Conservation (phyloP, 2,888 invertebrate species). For the Taphrorychus bicolor region DNA sequence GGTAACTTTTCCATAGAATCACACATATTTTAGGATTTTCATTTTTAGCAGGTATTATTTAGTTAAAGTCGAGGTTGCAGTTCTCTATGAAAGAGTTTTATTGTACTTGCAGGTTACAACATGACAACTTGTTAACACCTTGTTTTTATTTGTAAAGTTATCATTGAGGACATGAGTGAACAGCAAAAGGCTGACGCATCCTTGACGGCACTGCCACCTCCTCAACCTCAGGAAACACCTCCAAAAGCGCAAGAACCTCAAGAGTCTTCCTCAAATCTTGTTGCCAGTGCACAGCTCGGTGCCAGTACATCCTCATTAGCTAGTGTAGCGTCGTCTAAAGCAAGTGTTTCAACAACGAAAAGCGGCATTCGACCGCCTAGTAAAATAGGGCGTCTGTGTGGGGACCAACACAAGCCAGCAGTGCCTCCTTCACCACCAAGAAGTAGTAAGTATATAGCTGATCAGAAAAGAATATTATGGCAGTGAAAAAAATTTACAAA, state of each 20-base stretch:
- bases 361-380: conserved; percentile 65
- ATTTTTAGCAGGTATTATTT: too few relatives aligned
- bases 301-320: conserved; percentile 33
- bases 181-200: neutral
- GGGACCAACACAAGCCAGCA: conserved; percentile 71
- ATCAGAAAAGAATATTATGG: too few relatives aligned
- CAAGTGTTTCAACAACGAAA: conserved; percentile 38
- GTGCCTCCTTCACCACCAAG: conserved; percentile 63
- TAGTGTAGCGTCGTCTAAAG: conserved; percentile 39
- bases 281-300: conserved; percentile 8
- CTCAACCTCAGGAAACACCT: neutral
- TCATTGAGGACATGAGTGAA: neutral
- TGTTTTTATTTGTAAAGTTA: too few relatives aligned
- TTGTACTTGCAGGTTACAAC: too few relatives aligned
- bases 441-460: conserved; percentile 52
- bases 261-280: conserved; percentile 12
- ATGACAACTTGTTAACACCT: too few relatives aligned
- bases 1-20: too few relatives aligned
- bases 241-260: neutral
- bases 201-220: neutral
- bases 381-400: conserved; percentile 73
- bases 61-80: too few relatives aligned
- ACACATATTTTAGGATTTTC: too few relatives aligned
- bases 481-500: too few relatives aligned
- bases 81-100: too few relatives aligned